Evolutionary conservation across 2,113 vertebrate genomes (phyloP).

Genomic region (Heterocephalus glaber): DNA sequence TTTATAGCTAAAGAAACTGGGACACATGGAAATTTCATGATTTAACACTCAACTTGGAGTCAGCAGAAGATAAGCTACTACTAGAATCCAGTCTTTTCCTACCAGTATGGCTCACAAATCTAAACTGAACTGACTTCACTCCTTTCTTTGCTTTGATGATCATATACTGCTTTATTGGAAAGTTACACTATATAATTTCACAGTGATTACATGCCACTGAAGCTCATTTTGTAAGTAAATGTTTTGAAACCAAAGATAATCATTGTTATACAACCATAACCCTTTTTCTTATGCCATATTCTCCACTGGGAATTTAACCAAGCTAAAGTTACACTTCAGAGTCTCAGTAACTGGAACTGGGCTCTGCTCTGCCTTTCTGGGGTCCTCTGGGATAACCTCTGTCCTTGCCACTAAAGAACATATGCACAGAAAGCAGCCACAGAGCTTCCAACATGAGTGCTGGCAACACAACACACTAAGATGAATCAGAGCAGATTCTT

Average conservation of each 20-base stretch:
- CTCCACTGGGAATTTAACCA: constrained; percentile 65
- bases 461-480: background rate
- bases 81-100: constrained; percentile 41
- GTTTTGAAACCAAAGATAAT: constrained; percentile 80
- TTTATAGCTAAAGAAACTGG: constrained; percentile 45
- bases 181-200: constrained; percentile 79
- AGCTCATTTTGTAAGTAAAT: constrained; percentile 77
- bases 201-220: constrained; percentile 74
- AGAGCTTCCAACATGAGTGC: background rate
- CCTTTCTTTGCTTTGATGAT: constrained; percentile 62
- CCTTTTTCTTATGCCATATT: constrained; percentile 74
- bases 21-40: background rate
- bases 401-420: background rate
- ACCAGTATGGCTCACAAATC: constrained; percentile 37
- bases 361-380: background rate
- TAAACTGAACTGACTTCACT: constrained; percentile 53
- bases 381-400: background rate
- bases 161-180: constrained; percentile 71
- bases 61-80: constrained; percentile 24
- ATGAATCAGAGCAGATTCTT: constrained; percentile 4
- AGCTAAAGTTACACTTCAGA: constrained; percentile 66
- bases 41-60: background rate
- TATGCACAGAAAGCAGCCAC: background rate
- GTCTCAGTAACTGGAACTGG: background rate
- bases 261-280: constrained; percentile 73